Base-by-base conservation (phyloP, 2,113 vertebrate species). In the Anhinga rufa region DNA sequence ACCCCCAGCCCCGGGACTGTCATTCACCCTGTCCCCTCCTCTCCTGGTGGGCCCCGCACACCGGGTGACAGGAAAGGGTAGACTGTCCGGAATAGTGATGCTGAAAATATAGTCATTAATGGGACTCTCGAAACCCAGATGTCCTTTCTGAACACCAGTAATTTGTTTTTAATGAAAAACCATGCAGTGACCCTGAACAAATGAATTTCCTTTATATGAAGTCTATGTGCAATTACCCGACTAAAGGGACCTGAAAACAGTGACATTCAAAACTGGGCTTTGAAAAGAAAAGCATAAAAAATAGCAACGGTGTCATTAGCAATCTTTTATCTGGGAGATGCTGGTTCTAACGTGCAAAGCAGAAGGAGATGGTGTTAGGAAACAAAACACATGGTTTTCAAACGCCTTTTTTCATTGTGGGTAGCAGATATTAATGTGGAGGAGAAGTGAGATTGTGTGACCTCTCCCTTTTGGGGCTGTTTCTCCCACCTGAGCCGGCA, bases 81-180 rank as follows among this genome's bases (percentile, higher is more conserved):
- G 95, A 96, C 95, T 97, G 97, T 98, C 96, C 96, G 65, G 97
- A 97, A 98, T 17, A 62, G 97, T 92, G 96, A 96, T 97, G 98
- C 98, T 98, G 97, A 97, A 98, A 98, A 98, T 98, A 98, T 97
- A 98, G 98, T 99, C 98, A 98, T 99, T 99, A 99, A 98, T 97
- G 98, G 98, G 98, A 98, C 98, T 98, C 98, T 66, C 72, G 99
- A 99, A 99, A 98, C 99, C 99, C 99, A 99, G 99, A 99, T 99
- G 99, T 99, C 99, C 99, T 99, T 99, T 98, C 98, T 98, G 98
- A 99, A 98, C 98, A 99, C 98, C 97, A 97, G 99, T 99, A 99
- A 99, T 99, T 99, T 99, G 99, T 99, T 99, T 99, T 99, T 99
- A 99, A 99, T 99, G 99, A 99, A 99, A 99, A 99, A 99, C 99